Evolutionary conservation across 1,140 invertebrate genomes (phyloP), one percentile per base, ranked within the genome.

Genomic region (Pseudomyrmex concolor): DNA sequence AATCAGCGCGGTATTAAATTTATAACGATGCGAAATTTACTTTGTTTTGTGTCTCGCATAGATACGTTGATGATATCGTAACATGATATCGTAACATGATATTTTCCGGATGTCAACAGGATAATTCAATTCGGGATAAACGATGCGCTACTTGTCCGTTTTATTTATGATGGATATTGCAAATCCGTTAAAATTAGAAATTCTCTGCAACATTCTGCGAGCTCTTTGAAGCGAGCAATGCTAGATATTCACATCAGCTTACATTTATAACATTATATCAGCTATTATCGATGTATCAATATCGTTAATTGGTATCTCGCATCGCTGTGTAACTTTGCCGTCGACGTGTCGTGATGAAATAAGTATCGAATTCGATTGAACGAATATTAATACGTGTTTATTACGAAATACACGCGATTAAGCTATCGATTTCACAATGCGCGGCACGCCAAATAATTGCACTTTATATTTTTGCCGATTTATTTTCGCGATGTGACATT

Each of bases 241-340:
- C 19, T 48, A 22, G 19, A 78, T 59, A 71, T 80, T 1, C 22
- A 71, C 17, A 34, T 34, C 34, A 7, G 34, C 34, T 34, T 34
- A 7, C 5, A 34, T 71, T 80, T 70, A 80, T 70, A 34, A 34
- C 5, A 34, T 34, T 34, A 7, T 7, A 34, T 0, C 34, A 34
- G 34, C 34, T 71, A 80, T 71, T 71, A 66, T 80, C 66, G 59
- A 59, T 10, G 19, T 57, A 77, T 57, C 63, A 57, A 80, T 80
- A 60, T 71, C 57, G 45, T 48, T 70, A 78, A 78, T 78, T 70
- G 34, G 15, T 8, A 70, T 70, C 34, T 34, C 43, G 45, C 51
- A 17, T 59, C 15, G 25, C 34, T 4, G 54, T 17, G n/a, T 71
- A 80, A 70, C 55, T 71, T 80, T 60, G 22, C 54, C 51, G 13